Base-by-base conservation (phyloP, 1,140 invertebrate species). In the Mamestra configurata region DNA sequence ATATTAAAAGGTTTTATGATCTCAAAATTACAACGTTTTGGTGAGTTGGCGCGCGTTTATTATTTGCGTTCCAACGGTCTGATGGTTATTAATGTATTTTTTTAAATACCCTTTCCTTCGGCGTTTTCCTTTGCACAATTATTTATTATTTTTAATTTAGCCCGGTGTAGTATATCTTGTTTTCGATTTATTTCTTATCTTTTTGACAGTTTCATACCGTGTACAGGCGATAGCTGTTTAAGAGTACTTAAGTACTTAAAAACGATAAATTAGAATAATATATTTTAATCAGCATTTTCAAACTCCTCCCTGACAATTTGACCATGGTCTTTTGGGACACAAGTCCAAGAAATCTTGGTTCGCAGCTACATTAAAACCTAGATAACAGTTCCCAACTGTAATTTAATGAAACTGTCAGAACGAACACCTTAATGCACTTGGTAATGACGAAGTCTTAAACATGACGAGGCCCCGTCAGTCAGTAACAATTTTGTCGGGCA, bases 31-130 rank as follows among this genome's bases (percentile, higher is more conserved):
- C 15, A 22, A n/a, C 4, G 4, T 55, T 83, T 85, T 82, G 87
- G 86, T 81, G 70, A 68, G 86, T 88, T 86, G 91, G 87, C 86
- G 84, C 27, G 64, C 70, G 55, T 55, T 70, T 18, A 35, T 77
- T 81, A 3, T 35, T 83, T 84, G 79, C 80, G 79, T 88, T 89
- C 83, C 83, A 89, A 84, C 88, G 91, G 90, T 92, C 89, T 89
- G 89, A 92, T 78, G 57, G 35, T 46, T 24, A 49, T 27, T 46
- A 46, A 61, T 24, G 51, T 43, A 53, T 37, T 53, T 77, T 77
- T 66, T 27, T 24, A 59, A 59, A 68, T 43, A 75, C 24, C 35
- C 55, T 59, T 59, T 53, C 24, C 40, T 37, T 77, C 27, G 59
- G 20, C 27, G 75, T 53, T 77, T 72, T 76, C 22, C 24, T 59